A percentile compares a stretch with the other conserved stretches of the same genome.
These are phyloP conservation scores for Ridgeia piscesae DNA, from an alignment of 1,140 invertebrate genomes.

Conservation along the genomic window DNA sequence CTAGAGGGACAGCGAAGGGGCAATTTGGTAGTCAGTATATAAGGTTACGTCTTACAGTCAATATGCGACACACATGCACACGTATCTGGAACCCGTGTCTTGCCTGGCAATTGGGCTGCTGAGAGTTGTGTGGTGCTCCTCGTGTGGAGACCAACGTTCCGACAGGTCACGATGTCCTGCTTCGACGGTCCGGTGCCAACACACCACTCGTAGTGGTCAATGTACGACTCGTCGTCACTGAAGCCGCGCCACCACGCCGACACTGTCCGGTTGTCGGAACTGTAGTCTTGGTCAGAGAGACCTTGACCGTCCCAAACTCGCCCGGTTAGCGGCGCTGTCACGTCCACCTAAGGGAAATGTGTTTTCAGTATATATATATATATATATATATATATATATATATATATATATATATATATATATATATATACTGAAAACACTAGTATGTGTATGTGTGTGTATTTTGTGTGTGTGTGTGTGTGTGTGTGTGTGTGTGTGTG, in stretches of 20 bases:
- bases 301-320: constrained; percentile 3
- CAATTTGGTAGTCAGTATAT: too few relatives aligned
- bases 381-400: not conserved
- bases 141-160: not conserved
- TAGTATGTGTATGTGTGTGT: too few relatives aligned
- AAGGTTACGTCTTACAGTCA: too few relatives aligned
- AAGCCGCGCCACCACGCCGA: not conserved
- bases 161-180: not conserved
- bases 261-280: not conserved
- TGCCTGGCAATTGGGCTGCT: not conserved
- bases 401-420: too few relatives aligned
- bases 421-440: too few relatives aligned
- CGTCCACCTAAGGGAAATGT: not conserved
- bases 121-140: not conserved
- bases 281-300: constrained; percentile 10
- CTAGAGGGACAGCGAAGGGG: too few relatives aligned
- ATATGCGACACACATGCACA: too few relatives aligned
- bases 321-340: not conserved
- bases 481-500: constrained; percentile 26
- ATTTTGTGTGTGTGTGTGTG: too few relatives aligned
- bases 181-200: not conserved
- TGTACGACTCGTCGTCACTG: not conserved
- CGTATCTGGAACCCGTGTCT: not conserved
- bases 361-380: not conserved
- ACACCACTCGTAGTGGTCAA: not conserved